Evolutionary conservation across 2,888 invertebrate genomes (phyloP).

Genomic region (Apamea crenata): DNA sequence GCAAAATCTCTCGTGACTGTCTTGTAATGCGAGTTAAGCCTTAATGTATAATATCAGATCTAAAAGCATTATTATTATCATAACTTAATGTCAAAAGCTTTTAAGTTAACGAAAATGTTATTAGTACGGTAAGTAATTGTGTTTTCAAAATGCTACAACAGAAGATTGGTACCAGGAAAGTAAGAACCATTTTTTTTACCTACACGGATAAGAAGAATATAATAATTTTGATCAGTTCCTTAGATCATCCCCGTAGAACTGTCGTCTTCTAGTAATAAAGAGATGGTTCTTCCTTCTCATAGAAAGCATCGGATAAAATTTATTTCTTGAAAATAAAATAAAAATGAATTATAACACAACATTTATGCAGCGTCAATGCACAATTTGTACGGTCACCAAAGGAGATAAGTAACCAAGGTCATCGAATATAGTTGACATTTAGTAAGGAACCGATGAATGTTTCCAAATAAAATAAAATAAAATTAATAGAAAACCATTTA

Average conservation of each 20-base stretch:
- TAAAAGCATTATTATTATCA: constrained; percentile 16
- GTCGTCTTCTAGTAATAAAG: no score
- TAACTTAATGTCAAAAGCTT: constrained; percentile 16
- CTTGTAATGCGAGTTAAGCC: background rate
- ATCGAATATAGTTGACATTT: no score
- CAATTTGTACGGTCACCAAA: no score
- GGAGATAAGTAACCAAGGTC: no score
- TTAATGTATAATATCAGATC: constrained; percentile 13
- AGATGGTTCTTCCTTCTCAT: background rate
- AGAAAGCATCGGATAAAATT: no score
- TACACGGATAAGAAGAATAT: background rate
- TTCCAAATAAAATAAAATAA: no score
- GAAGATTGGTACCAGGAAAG: background rate
- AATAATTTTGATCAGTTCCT: no score
- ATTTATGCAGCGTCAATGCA: no score
- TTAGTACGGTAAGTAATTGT: background rate
- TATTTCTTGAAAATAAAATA: background rate
- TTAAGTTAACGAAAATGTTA: background rate
- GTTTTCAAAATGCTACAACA: background rate
- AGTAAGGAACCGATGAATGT: no score
- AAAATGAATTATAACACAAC: background rate
- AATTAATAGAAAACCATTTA: no score
- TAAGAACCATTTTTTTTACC: background rate
- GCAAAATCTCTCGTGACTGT: background rate
- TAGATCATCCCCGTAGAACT: no score